A percentile compares a stretch with the other conserved stretches of the same genome.
Evolutionary conservation across 2,113 vertebrate genomes (phyloP).

Genomic region (Stegastes partitus): DNA sequence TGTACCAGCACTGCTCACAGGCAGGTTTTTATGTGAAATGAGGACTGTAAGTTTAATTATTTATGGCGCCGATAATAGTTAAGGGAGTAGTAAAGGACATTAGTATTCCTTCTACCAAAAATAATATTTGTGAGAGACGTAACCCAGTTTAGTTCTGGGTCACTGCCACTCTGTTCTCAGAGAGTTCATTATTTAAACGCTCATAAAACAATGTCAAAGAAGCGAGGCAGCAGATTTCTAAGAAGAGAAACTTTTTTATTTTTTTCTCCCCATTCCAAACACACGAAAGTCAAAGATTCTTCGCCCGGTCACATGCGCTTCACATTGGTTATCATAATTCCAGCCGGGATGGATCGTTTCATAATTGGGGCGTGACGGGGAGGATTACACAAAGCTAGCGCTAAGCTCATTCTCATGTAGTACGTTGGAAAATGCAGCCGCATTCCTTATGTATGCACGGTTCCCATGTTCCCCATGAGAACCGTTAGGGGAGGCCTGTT

Average conservation of each 20-base stretch:
- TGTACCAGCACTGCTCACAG: too few species aligned
- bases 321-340: constrained; percentile 68
- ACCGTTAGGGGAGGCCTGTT: not conserved
- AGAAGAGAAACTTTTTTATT: not conserved
- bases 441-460: constrained; percentile 55
- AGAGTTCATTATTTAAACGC: constrained; percentile 22
- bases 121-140: too few species aligned
- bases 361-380: constrained; percentile 60
- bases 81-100: too few species aligned
- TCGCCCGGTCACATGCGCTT: constrained; percentile 75
- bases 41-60: too few species aligned
- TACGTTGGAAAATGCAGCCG: constrained; percentile 52
- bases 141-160: not conserved
- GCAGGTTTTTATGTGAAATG: too few species aligned
- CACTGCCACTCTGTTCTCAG: not conserved
- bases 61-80: too few species aligned
- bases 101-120: too few species aligned
- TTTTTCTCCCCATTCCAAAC: constrained; percentile 8
- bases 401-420: constrained; percentile 73
- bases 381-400: constrained; percentile 75
- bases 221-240: constrained; percentile 4
- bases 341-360: constrained; percentile 56
- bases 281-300: constrained; percentile 38
- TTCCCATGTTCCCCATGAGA: constrained; percentile 34
- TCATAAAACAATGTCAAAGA: not conserved